Percentiles rank a stretch among this genome's conserved stretches.
These are phyloP conservation scores for Hyperoodon ampullatus DNA, from an alignment of 2,113 vertebrate species.

Conservation along the genomic window DNA sequence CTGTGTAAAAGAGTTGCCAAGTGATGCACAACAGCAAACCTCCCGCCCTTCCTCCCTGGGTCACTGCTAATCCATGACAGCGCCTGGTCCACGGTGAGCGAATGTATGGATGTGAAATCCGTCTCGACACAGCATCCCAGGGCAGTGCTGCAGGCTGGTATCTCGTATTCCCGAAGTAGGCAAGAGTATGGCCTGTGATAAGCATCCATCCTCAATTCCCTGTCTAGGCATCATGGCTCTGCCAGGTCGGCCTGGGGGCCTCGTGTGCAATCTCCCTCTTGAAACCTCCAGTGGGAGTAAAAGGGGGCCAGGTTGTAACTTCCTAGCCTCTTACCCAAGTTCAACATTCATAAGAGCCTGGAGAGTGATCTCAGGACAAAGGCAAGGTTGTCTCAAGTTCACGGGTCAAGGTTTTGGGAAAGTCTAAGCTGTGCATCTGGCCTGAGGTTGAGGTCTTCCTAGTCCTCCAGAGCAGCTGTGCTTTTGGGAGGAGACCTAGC, in stretches of 20 bases:
- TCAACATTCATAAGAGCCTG: neutral
- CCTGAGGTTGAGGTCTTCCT: neutral
- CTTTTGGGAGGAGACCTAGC: no score
- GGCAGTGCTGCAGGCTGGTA: neutral
- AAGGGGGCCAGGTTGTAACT: neutral
- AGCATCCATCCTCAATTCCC: neutral
- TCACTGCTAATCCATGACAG: neutral
- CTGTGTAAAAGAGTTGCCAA: neutral
- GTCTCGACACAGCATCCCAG: fast-evolving
- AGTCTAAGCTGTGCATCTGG: neutral
- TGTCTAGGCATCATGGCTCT: neutral
- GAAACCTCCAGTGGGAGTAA: neutral
- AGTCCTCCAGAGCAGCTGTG: fast-evolving
- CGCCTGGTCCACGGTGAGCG: neutral
- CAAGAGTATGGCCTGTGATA: neutral
- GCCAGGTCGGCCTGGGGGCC: neutral
- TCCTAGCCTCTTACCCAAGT: neutral
- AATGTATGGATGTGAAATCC: fast-evolving
- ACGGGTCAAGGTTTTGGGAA: neutral
- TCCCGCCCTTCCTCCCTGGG: neutral
- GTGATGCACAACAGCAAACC: no score
- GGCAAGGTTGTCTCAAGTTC: neutral
- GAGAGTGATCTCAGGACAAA: neutral
- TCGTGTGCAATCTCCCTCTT: no score
- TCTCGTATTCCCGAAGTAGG: no score